Base-by-base conservation (phyloP, 2,113 vertebrate species). In the Oncorhynchus nerka region DNA sequence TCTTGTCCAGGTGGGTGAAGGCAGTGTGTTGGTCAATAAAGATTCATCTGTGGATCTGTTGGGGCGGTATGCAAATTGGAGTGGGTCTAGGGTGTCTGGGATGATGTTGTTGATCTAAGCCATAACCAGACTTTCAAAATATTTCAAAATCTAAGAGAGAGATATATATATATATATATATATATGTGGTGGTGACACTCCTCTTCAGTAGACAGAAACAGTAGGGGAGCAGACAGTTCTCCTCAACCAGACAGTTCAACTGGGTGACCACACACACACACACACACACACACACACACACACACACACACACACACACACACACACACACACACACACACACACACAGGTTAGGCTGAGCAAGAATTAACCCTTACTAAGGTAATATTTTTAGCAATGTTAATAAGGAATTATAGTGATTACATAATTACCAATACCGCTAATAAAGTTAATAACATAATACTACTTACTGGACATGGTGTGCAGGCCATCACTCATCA, bases 401-500 rank as follows among this genome's bases (percentile, higher is more conserved):
- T 22, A 62, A 15, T 62, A 7, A 11, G 6, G 20, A n/a, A 24
- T 8, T n/a, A 64, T 64, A 64, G 22, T 22, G 61, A 64, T 64
- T n/a, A 64, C 1, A 24, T 22, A 16, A 51, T 16, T n/a, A 12
- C 8, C 22, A 66, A 66, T 26, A 28, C n/a, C n/a, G 5, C 0
- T 32, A 66, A 66, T 9, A 15, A 5, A 2, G 15, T 51, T 51
- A 66, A 24, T 30, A 66, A 28, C 2, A 9, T 22, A 24, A n/a
- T 66, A 13, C 26, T 66, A 95, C 96, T 94, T 78, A 97, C 96
- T 95, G 22, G 95, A 92, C 0, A 92, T 86, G 0, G 86, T 93
- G 85, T 96, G 94, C 68, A 93, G 84, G 9, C 96, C 96, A 57
- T 98, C 96, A 4, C 96, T 98, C 95, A 97, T 95, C 80, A 93